A percentile compares a stretch with the other conserved stretches of the same genome.
phyloP scores from a whole-genome alignment of 2,797 vertebrate genomes.

The Zalophus californianus region DNA sequence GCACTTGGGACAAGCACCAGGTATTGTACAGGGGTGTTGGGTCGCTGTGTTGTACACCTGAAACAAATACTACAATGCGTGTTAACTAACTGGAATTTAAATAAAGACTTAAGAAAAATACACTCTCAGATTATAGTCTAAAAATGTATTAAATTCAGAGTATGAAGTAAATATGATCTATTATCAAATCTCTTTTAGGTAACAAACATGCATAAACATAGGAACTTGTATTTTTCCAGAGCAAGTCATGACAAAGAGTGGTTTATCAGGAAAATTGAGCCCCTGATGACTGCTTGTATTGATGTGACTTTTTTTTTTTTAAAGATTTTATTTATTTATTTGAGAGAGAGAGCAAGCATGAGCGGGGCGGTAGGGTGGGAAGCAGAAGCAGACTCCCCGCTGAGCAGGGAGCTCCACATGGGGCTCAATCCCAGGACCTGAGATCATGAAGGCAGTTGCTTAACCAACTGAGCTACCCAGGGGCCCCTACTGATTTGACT shows the following conservation, averaged over 20 bases:
- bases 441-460: neutral
- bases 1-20: neutral
- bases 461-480: neutral
- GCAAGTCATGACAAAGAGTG: neutral
- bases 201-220: neutral
- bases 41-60: neutral
- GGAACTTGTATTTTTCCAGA: neutral
- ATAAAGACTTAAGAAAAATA: neutral
- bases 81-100: neutral
- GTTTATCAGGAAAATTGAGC: neutral
- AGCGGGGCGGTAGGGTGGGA: too few relatives aligned
- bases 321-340: too few relatives aligned
- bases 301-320: neutral
- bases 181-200: neutral
- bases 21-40: neutral
- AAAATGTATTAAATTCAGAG: neutral
- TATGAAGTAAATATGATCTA: neutral
- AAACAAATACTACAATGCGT: neutral
- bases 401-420: too few relatives aligned
- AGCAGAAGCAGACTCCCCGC: too few relatives aligned
- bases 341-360: too few relatives aligned
- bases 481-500: neutral
- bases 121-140: neutral
- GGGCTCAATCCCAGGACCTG: too few relatives aligned
- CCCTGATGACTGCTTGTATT: neutral